Evolutionary conservation across 1,140 invertebrate species (phyloP).

Genomic region (Scaptomyza pallida): DNA sequence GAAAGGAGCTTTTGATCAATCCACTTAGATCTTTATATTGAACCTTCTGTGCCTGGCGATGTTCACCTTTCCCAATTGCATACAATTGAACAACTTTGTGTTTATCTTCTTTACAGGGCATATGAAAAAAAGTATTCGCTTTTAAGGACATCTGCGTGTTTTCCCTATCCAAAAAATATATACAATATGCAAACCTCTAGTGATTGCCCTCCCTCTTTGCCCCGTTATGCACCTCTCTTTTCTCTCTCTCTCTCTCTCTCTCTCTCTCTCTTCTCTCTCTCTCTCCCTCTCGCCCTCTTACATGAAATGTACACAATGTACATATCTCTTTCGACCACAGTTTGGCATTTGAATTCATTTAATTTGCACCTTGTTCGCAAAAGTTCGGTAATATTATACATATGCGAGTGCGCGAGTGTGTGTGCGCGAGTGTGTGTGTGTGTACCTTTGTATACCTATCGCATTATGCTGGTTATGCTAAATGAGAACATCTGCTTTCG

Average conservation of each 20-base stretch:
- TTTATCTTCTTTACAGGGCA: no score
- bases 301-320: not conserved
- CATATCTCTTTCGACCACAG: conserved; percentile 41
- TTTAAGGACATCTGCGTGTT: conserved; percentile 69
- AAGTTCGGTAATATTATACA: conserved; percentile 68
- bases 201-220: conserved; percentile 3
- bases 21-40: no score
- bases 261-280: conserved; percentile 1
- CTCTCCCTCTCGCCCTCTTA: not conserved
- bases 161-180: conserved; percentile 42
- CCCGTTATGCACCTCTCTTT: not conserved
- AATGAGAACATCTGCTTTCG: conserved; percentile 26
- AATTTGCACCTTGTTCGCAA: conserved; percentile 76
- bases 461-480: conserved; percentile 42
- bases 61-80: no score
- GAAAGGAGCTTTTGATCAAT: no score
- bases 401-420: no score
- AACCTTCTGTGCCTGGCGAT: no score
- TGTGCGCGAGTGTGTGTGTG: no score
- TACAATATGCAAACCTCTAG: conserved; percentile 34
- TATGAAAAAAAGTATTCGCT: conserved; percentile 10
- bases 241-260: conserved; percentile 17
- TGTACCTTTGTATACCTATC: conserved; percentile 6
- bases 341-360: conserved; percentile 72
- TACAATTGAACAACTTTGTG: no score